Evolutionary conservation across 2,113 vertebrate genomes (phyloP).

Genomic region (pig (Sus scrofa)): T2T-Sscrofa CM000818.6:74065501-74066000

Average conservation of each 20-base stretch:
- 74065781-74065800: conserved; percentile 10
- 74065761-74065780: neutral
- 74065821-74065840: conserved; percentile 12
- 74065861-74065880: conserved; percentile 41
- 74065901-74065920: neutral
- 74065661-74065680: conserved; percentile 43
- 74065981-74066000: neutral
- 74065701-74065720: conserved; percentile 30
- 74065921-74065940: conserved; percentile 3
- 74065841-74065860: neutral
- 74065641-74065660: neutral
- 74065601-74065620: neutral
- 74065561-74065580: neutral
- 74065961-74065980: conserved; percentile 35
- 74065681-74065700: neutral
- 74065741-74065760: conserved; percentile 8
- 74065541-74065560: neutral
- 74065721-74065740: neutral
- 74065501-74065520: neutral
- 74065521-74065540: neutral
- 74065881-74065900: neutral
- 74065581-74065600: neutral
- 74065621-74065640: neutral
- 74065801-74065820: neutral
- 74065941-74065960: neutral